Evolutionary conservation across 2,113 vertebrate genomes (phyloP).

Genomic region (Catagonus wagneri): DNA sequence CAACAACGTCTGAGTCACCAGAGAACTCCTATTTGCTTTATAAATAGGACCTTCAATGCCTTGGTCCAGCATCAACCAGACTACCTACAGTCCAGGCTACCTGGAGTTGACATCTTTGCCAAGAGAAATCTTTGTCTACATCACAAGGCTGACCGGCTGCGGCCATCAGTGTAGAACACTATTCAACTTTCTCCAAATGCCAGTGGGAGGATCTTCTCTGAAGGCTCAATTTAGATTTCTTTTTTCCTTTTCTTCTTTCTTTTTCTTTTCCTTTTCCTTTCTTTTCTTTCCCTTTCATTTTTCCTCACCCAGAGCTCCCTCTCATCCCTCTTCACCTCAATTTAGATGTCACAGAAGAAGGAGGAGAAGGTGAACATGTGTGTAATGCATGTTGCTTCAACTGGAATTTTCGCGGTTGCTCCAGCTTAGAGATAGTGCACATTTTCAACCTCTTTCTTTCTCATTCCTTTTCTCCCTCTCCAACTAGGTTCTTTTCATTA

Average conservation of each 20-base stretch:
- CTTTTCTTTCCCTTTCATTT: no score
- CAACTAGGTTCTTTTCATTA: neutral
- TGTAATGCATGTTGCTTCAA: neutral
- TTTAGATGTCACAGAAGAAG: no score
- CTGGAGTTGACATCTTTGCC: neutral
- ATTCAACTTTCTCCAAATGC: neutral
- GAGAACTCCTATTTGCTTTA: neutral
- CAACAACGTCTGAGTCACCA: no score
- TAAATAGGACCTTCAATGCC: neutral
- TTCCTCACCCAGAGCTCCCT: no score
- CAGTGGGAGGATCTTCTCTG: neutral
- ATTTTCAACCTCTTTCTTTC: neutral
- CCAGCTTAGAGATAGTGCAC: neutral
- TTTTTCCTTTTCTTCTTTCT: no score
- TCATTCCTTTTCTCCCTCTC: neutral
- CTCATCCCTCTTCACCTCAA: no score
- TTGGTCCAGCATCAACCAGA: neutral
- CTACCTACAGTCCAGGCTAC: neutral
- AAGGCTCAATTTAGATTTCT: neutral
- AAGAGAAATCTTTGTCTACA: neutral
- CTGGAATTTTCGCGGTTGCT: neutral
- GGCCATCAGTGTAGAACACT: neutral
- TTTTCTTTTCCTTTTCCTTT: no score
- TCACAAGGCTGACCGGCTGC: neutral
- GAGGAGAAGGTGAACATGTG: neutral